Evolutionary conservation across 37 sponge, comb jelly and placozoan species (phyloP), one percentile per base, ranked within the genome.

Genomic region (Eunapius fragilis): DNA sequence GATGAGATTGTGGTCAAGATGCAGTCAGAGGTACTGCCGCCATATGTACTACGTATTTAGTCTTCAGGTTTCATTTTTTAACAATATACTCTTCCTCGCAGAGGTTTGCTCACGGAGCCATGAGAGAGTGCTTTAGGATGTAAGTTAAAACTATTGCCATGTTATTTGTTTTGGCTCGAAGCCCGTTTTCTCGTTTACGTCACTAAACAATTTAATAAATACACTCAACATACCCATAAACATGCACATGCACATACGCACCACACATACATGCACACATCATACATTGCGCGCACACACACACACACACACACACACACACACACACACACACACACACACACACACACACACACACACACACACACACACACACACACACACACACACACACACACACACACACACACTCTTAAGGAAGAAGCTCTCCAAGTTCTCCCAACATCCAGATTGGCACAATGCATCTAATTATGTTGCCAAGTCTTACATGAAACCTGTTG

Each of bases 111-210:
- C 82, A 86, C 30, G 97, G 97, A 69, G 97, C 97, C 7, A 93
- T 96, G 97, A 88, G 97, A 37, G 90, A 96, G 30, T 96, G 97
- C 86, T 96, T 80, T 68, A 84, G 97, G 83, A 94, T 95, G 95
- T 92, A 41, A 91, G 95, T 84, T n/a, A 0, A 82, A 69, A 58
- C 14, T 58, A 3, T 9, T 41, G 41, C 41, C 41, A 41, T 6
- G 41, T 9, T 9, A 41, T 41, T 6, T 41, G 41, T 6, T 9
- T 41, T 41, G 41, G 3, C 6, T 41, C 41, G 6, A 41, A 41
- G n/a, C n/a, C n/a, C n/a, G n/a, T n/a, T n/a, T n/a, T n/a, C n/a
- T n/a, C n/a, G n/a, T n/a, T n/a, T n/a, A n/a, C n/a, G n/a, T n/a
- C n/a, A n/a, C n/a, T 41, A 41, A 41, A 41, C 41, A 41, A 3